Conservation (phyloP, 1,140 invertebrate genomes). For the Drosophila teissieri region DNA sequence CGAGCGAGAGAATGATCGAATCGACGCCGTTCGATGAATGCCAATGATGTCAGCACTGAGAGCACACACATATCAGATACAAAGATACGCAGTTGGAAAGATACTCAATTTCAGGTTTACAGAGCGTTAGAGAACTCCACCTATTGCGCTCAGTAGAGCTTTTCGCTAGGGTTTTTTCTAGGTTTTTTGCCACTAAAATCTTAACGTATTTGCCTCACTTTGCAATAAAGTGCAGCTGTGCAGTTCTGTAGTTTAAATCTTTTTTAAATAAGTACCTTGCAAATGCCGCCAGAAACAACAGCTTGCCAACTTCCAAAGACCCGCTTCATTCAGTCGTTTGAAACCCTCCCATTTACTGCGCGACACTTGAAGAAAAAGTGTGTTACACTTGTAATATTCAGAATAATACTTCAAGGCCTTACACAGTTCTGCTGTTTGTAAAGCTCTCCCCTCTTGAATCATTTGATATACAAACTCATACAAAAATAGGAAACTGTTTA, state of each 20-base stretch:
- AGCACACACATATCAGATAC: not conserved
- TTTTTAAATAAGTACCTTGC: slow-evolving; percentile 28
- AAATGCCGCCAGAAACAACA: slow-evolving; percentile 19
- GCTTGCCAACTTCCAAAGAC: slow-evolving; percentile 15
- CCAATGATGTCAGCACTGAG: slow-evolving; percentile 66
- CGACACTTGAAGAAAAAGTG: not conserved
- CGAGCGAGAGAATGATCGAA: slow-evolving; percentile 54
- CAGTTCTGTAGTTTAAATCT: slow-evolving; percentile 4
- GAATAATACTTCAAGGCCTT: not conserved
- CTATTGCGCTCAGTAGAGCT: not conserved
- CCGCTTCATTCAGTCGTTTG: slow-evolving; percentile 35
- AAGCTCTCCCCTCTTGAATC: too few relatives aligned
- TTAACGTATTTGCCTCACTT: not conserved
- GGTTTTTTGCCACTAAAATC: too few relatives aligned
- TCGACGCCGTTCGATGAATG: slow-evolving; percentile 42
- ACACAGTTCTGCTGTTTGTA: too few relatives aligned
- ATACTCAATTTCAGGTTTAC: slow-evolving; percentile 9
- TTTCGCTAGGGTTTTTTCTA: not conserved
- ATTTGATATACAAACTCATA: too few relatives aligned
- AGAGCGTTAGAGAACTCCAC: not conserved
- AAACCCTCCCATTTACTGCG: slow-evolving; percentile 8
- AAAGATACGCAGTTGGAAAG: not conserved
- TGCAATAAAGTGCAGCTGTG: not conserved
- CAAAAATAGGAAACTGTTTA: too few relatives aligned
- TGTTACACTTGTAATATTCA: not conserved